Percentiles rank a stretch among this genome's conserved stretches.
Evolutionary conservation across 1,140 invertebrate genomes (phyloP).

Genomic region (Atta texana): DNA sequence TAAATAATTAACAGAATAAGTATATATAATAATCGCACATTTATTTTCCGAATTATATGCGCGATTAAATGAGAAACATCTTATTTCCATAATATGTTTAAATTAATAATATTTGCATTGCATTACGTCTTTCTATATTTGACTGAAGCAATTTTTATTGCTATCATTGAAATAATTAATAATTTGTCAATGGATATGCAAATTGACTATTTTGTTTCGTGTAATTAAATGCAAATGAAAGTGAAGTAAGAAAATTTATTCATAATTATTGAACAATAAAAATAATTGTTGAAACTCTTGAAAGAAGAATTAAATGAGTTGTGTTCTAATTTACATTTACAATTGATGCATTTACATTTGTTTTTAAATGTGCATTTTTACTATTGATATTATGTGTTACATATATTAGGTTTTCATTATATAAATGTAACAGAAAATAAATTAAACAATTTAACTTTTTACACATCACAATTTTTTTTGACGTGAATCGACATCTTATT

Average conservation of each 20-base stretch:
- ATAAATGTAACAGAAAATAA: background rate
- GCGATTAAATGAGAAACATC: background rate
- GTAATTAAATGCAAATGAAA: slow-evolving; percentile 27
- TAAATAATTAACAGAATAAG: background rate
- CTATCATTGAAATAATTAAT: slow-evolving; percentile 64
- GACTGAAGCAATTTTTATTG: slow-evolving; percentile 44
- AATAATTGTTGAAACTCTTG: background rate
- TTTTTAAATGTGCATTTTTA: background rate
- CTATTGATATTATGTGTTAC: background rate
- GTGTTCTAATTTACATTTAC: background rate
- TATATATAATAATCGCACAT: slow-evolving; percentile 17
- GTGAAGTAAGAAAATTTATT: slow-evolving; percentile 56
- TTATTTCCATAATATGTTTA: background rate
- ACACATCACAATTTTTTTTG: background rate
- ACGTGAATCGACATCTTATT: background rate
- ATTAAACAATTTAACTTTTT: background rate
- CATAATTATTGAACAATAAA: slow-evolving; percentile 36
- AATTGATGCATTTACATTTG: background rate
- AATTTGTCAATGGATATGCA: slow-evolving; percentile 65
- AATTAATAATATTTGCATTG: background rate
- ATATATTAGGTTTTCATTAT: background rate
- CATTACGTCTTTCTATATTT: background rate
- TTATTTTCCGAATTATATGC: background rate
- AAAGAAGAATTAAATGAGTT: slow-evolving; percentile 3
- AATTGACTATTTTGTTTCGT: slow-evolving; percentile 50